phyloP scores from a whole-genome alignment of 2,888 invertebrate species.

The Hypselothyrea guttata region DNA sequence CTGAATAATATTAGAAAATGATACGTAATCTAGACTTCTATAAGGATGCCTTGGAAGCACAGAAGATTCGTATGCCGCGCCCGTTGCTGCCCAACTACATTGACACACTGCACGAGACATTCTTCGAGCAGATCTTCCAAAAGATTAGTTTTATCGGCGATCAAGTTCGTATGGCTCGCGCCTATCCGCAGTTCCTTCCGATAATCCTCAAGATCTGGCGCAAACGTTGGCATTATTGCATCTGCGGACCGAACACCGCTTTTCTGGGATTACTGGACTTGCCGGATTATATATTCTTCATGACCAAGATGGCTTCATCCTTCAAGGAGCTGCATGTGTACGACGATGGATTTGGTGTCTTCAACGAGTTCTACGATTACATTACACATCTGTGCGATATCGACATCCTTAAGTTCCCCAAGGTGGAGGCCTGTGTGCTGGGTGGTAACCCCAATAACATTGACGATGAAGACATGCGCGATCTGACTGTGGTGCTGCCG shows the following conservation, averaged over 20 bases:
- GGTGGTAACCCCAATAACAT: conserved; percentile 48
- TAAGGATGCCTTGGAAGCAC: conserved; percentile 43
- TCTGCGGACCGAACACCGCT: conserved; percentile 55
- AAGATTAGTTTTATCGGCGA: conserved; percentile 51
- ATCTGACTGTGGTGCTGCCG: conserved; percentile 55
- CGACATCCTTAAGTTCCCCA: conserved; percentile 44
- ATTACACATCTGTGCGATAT: conserved; percentile 61
- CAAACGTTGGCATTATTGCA: conserved; percentile 41
- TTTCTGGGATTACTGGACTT: conserved; percentile 53
- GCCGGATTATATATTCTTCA: conserved; percentile 67
- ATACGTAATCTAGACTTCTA: conserved; percentile 46
- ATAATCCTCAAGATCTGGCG: conserved; percentile 52
- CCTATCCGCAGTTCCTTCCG: conserved; percentile 65
- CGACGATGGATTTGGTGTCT: conserved; percentile 59
- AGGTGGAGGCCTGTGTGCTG: conserved; percentile 54
- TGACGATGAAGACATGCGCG: conserved; percentile 58
- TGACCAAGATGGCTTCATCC: conserved; percentile 56
- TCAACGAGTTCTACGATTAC: conserved; percentile 60
- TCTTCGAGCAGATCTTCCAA: conserved; percentile 69
- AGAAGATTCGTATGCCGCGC: conserved; percentile 14
- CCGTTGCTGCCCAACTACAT: conserved; percentile 45
- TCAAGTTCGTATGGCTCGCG: conserved; percentile 68
- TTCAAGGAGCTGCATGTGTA: conserved; percentile 65
- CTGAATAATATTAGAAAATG: conserved; percentile 28
- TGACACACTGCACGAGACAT: conserved; percentile 61